phyloP scores from a whole-genome alignment of 2,797 vertebrate species.

The Synaphobranchus kaupii region DNA sequence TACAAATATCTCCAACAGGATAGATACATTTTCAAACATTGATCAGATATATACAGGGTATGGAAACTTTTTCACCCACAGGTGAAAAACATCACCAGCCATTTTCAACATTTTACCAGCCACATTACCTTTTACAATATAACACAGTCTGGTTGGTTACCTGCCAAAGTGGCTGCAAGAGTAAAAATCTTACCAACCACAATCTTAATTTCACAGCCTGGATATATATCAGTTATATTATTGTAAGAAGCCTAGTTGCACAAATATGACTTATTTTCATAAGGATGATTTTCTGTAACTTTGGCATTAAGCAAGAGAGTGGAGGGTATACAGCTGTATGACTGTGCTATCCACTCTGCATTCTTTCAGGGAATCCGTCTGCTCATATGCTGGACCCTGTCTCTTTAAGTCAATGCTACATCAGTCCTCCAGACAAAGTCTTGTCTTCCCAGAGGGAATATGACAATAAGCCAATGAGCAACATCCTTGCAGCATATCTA shows the following conservation, averaged over 20 bases:
- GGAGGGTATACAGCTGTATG: neutral
- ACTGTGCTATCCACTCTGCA: neutral
- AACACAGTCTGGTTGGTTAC: no score
- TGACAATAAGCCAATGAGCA: neutral
- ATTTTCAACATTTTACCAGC: neutral
- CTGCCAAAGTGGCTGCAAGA: no score
- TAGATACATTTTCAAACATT: neutral
- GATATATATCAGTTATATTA: no score
- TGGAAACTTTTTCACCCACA: no score
- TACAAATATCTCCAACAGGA: neutral
- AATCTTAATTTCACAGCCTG: neutral
- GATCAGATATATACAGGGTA: neutral
- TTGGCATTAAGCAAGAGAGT: neutral
- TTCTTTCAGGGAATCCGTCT: neutral
- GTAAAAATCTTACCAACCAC: no score
- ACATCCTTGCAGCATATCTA: neutral
- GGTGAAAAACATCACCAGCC: neutral
- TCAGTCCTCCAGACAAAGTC: neutral
- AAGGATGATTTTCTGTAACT: neutral
- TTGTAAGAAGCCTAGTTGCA: neutral
- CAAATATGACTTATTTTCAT: neutral
- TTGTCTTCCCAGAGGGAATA: neutral
- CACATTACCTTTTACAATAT: no score
- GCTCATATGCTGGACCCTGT: neutral
- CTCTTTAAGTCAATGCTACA: neutral